Percentiles rank a stretch among this genome's conserved stretches.
phyloP scores from a whole-genome alignment of 1,140 invertebrate genomes.

The Zaprionus vittiger region DNA sequence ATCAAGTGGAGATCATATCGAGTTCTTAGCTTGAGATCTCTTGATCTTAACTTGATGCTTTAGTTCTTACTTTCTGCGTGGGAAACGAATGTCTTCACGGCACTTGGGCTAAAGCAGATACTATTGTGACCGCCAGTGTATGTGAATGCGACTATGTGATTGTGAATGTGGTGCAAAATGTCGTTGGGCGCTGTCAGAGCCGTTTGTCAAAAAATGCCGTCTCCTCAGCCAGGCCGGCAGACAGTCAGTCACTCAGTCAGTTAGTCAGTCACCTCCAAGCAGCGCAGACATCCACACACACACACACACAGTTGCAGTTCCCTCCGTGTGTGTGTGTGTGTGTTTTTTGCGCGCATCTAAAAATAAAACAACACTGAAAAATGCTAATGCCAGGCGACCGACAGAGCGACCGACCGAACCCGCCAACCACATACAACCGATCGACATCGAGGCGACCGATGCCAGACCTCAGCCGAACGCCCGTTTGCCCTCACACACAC shows the following conservation, averaged over 20 bases:
- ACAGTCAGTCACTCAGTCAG: constrained; percentile 50
- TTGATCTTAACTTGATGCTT: neutral
- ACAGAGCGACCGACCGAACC: constrained; percentile 38
- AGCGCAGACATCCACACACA: constrained; percentile 44
- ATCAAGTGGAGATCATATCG: neutral
- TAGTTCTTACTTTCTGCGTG: neutral
- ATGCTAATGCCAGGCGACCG: constrained; percentile 74
- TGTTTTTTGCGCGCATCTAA: constrained; percentile 74
- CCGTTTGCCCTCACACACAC: constrained; percentile 57
- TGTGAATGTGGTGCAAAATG: constrained; percentile 54
- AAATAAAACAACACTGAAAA: constrained; percentile 71
- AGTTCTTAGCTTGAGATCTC: neutral
- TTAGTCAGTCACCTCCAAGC: constrained; percentile 59
- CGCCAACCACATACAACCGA: constrained; percentile 33
- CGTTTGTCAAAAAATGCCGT: constrained; percentile 59
- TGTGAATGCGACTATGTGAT: constrained; percentile 16
- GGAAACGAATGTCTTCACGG: neutral
- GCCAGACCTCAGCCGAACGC: constrained; percentile 63
- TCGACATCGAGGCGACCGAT: constrained; percentile 68
- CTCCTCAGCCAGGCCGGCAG: constrained; percentile 13
- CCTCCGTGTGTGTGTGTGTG: constrained; percentile 31
- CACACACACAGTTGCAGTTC: constrained; percentile 21
- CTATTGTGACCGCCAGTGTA: constrained; percentile 13
- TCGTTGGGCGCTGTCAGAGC: constrained; percentile 53
- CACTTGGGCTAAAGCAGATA: neutral